Percentiles rank a stretch among this genome's conserved stretches.
These are phyloP conservation scores for Gadopsis marmoratus DNA, from an alignment of 2,797 vertebrate species.

Conservation along the genomic window DNA sequence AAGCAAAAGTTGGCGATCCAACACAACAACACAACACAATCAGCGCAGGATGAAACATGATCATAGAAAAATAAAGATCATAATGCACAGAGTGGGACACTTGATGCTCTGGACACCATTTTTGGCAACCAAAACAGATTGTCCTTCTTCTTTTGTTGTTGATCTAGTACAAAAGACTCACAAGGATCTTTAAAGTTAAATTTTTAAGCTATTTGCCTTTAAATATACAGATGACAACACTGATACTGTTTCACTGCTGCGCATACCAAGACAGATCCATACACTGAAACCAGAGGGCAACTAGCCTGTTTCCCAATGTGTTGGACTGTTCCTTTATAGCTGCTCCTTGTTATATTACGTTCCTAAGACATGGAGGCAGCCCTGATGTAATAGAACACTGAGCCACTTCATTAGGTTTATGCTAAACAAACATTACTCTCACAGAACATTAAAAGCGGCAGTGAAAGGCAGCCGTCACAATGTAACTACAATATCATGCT, in stretches of 20 bases:
- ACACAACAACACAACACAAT: neutral
- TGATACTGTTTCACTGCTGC: neutral
- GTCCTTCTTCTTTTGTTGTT: neutral
- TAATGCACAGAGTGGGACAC: neutral
- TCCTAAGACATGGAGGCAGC: constrained; percentile 6
- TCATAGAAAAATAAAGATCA: neutral
- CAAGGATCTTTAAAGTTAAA: neutral
- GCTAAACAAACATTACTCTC: constrained; percentile 35
- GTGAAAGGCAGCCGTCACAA: constrained; percentile 44
- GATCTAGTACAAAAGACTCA: neutral
- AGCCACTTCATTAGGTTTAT: constrained; percentile 43
- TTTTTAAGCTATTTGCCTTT: neutral
- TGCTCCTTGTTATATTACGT: neutral
- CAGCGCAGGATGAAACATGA: neutral
- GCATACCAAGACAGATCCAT: neutral
- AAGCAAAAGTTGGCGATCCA: neutral
- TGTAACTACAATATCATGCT: constrained; percentile 51
- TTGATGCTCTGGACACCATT: neutral
- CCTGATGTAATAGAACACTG: constrained; percentile 14
- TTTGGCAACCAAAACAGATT: neutral
- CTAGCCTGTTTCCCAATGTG: neutral
- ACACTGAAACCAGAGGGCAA: neutral
- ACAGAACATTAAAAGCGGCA: constrained; percentile 33
- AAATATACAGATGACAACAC: neutral
- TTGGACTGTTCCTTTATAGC: constrained; percentile 12